Base-by-base conservation (phyloP, 2,797 vertebrate species). In the Gymnocypris eckloni region DNA sequence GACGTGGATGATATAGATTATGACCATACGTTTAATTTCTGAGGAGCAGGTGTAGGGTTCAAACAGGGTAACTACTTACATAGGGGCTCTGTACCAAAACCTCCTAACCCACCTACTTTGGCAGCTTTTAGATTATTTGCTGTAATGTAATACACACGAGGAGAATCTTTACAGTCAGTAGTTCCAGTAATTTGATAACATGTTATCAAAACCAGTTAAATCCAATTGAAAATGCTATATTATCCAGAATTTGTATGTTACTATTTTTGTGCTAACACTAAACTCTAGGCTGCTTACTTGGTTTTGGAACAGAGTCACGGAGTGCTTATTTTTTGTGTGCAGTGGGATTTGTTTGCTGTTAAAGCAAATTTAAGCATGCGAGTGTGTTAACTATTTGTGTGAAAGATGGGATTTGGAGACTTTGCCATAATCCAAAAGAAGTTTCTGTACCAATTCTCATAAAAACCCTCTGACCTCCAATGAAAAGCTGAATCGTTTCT, bases 1-100 rank as follows among this genome's bases (percentile, higher is more conserved):
- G 97, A 98, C 94, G 93, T 96, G 92, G 96, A 97, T 94, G 97
- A 97, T 93, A 97, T 96, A 93, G 95, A 97, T 96, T 94, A 96
- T 95, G 96, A 94, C 90, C 96, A 96, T 96, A 95, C 95, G 91
- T 98, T 98, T 97, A 96, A 97, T 97, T 98, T 99, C 95, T 98
- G 96, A 98, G 95, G 93, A 95, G 90, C 94, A 91, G 92, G 6
- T 91, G 4, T 83, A 83, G 88, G 94, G 93, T 93, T 91, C 90
- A 87, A 59, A 75, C 84, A 85, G 90, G 92, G 91, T 94, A 92
- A 90, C 92, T 90, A 92, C 90, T 92, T 94, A 90, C 90, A 92
- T 84, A 87, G 50, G 67, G 50, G 86, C 84, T 86, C 90, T 90
- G 90, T 86, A 66, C 78, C 84, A 81, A 86, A 72, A 56, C 50